Evolutionary conservation across 2,888 invertebrate genomes (phyloP).

Genomic region (Amphiduros pacificus): DNA sequence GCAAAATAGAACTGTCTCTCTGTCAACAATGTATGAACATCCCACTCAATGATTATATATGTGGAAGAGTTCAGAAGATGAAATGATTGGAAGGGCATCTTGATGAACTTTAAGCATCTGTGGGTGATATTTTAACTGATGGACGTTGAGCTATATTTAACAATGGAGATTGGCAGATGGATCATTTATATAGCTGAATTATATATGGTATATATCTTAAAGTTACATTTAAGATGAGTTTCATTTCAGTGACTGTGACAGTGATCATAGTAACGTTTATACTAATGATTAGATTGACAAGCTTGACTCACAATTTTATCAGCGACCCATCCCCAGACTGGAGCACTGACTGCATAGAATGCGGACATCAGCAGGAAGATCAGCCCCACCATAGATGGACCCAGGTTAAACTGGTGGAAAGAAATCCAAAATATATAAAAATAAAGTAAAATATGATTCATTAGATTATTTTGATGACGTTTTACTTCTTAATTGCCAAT

Average conservation of each 20-base stretch:
- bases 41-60: not conserved
- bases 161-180: too few relatives aligned
- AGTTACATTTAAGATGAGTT: too few relatives aligned
- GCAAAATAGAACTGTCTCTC: slow-evolving; percentile 39
- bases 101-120: too few relatives aligned
- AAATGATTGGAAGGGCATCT: too few relatives aligned
- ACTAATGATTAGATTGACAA: too few relatives aligned
- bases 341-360: slow-evolving; percentile 45
- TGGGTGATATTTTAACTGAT: not conserved
- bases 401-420: slow-evolving; percentile 39
- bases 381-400: slow-evolving; percentile 39
- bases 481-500: too few relatives aligned
- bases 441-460: not conserved
- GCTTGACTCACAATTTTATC: slow-evolving; percentile 42
- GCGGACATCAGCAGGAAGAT: slow-evolving; percentile 48
- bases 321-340: slow-evolving; percentile 42
- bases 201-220: too few relatives aligned
- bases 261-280: too few relatives aligned
- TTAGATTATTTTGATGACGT: not conserved
- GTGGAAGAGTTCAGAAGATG: too few relatives aligned
- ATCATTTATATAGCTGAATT: too few relatives aligned
- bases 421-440: not conserved
- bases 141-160: not conserved
- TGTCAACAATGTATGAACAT: slow-evolving; percentile 21
- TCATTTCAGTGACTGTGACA: too few relatives aligned